A percentile compares a stretch with the other conserved stretches of the same genome.
phyloP scores from a whole-genome alignment of 2,113 vertebrate genomes.

The Tragulus kanchil region DNA sequence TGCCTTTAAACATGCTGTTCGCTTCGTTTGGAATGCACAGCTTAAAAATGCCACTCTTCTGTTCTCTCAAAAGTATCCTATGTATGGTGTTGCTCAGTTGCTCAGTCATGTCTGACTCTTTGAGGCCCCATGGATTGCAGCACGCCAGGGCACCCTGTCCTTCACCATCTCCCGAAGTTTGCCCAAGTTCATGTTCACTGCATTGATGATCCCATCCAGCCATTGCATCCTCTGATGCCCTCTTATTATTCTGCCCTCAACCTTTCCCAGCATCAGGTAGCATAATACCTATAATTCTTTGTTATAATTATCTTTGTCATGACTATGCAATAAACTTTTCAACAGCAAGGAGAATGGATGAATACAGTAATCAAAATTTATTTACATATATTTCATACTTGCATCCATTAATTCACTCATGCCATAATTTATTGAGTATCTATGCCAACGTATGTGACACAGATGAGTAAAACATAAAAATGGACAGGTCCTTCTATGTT shows the following conservation, averaged over 20 bases:
- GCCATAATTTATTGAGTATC: background rate
- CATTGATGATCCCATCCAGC: too few relatives aligned
- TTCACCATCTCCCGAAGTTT: too few relatives aligned
- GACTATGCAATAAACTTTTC: background rate
- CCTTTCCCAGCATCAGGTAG: background rate
- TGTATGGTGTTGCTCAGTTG: background rate
- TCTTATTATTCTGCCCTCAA: too few relatives aligned
- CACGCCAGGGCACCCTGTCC: too few relatives aligned
- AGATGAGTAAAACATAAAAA: background rate
- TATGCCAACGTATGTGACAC: background rate
- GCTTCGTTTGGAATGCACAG: background rate
- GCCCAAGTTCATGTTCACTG: too few relatives aligned
- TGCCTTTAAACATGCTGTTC: background rate
- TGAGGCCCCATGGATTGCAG: too few relatives aligned
- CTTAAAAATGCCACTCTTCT: constrained; percentile 24
- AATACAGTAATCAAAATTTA: constrained; percentile 24
- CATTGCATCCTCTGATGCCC: too few relatives aligned
- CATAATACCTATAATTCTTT: background rate
- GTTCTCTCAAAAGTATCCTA: background rate
- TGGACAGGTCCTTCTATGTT: background rate
- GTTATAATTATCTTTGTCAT: constrained; percentile 6
- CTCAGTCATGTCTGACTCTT: too few relatives aligned
- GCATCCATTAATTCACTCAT: background rate
- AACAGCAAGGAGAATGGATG: background rate
- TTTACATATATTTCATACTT: background rate